A percentile compares a stretch with the other conserved stretches of the same genome.
These are phyloP conservation scores for Aleiodes testaceus DNA, from an alignment of 2,888 invertebrate species.

Conservation along the genomic window DNA sequence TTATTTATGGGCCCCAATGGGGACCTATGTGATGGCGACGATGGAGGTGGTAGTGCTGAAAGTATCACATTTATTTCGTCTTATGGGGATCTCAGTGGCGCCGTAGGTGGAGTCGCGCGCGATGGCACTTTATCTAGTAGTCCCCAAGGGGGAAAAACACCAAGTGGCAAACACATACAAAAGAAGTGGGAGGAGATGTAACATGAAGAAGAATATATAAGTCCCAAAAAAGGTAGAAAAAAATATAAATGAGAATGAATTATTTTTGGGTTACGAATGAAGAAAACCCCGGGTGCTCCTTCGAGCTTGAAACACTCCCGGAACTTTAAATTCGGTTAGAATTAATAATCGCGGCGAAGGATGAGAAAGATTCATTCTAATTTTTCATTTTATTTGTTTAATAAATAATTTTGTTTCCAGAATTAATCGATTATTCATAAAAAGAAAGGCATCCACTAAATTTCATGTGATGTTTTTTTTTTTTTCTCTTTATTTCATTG, in stretches of 20 bases:
- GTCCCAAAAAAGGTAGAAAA: slow-evolving; percentile 1
- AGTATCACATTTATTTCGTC: slow-evolving; percentile 63
- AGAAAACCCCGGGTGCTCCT: slow-evolving; percentile 46
- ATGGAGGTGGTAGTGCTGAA: slow-evolving; percentile 62
- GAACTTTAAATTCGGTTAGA: slow-evolving; percentile 30
- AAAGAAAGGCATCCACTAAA: slow-evolving; percentile 17
- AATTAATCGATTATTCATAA: slow-evolving; percentile 38
- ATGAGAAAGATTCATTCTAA: not conserved
- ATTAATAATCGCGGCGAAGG: slow-evolving; percentile 41
- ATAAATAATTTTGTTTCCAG: slow-evolving; percentile 35
- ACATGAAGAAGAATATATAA: slow-evolving; percentile 33
- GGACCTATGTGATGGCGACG: slow-evolving; percentile 38
- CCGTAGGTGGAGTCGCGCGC: slow-evolving; percentile 54
- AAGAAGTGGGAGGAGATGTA: slow-evolving; percentile 23
- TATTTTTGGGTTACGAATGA: slow-evolving; percentile 39
- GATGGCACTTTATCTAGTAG: slow-evolving; percentile 59
- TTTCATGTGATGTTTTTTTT: too few species aligned
- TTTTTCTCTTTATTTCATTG: not conserved
- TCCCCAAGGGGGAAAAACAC: slow-evolving; percentile 52
- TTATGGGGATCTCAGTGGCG: slow-evolving; percentile 43
- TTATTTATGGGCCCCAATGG: slow-evolving; percentile 61
- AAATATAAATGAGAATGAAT: slow-evolving; percentile 32
- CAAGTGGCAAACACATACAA: slow-evolving; percentile 40
- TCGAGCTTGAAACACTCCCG: slow-evolving; percentile 38
- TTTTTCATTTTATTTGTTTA: slow-evolving; percentile 36